Conservation (phyloP, 2,888 invertebrate genomes). For the Calliopum simillimum region DNA sequence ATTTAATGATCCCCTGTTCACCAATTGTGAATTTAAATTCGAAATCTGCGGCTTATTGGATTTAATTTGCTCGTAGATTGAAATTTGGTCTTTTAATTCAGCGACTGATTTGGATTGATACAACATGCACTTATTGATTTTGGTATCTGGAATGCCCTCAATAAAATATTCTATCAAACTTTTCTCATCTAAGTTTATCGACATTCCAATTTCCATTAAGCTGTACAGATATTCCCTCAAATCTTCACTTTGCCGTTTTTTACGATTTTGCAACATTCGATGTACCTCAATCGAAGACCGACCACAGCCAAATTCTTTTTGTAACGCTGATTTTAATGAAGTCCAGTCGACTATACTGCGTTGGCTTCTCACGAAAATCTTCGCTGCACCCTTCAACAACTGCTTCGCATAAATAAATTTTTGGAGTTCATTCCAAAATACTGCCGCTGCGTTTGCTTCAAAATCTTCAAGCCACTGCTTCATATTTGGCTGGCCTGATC, state of each 20-base stretch:
- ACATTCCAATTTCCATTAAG: no score
- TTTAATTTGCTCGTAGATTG: conserved; percentile 27
- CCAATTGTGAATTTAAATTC: no score
- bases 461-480: conserved; percentile 24
- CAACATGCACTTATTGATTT: no score
- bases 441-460: conserved; percentile 22
- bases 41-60: conserved; percentile 10
- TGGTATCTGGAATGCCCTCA: no score
- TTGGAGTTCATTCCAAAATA: conserved; percentile 28
- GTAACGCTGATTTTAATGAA: conserved; percentile 23
- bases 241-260: no score
- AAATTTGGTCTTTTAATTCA: conserved; percentile 31
- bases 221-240: no score
- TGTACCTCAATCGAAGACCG: conserved; percentile 22
- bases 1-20: no score
- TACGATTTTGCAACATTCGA: no score
- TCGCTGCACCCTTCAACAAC: conserved; percentile 27
- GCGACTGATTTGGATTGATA: no score
- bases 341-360: conserved; percentile 22
- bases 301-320: conserved; percentile 22
- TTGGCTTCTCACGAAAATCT: conserved; percentile 31
- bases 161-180: no score
- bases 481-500: conserved; percentile 24
- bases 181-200: no score
- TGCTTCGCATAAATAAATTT: conserved; percentile 28